These are phyloP conservation scores for Cantharis flavilabris DNA, from an alignment of 2,888 invertebrate species.

Conservation along the genomic window DNA sequence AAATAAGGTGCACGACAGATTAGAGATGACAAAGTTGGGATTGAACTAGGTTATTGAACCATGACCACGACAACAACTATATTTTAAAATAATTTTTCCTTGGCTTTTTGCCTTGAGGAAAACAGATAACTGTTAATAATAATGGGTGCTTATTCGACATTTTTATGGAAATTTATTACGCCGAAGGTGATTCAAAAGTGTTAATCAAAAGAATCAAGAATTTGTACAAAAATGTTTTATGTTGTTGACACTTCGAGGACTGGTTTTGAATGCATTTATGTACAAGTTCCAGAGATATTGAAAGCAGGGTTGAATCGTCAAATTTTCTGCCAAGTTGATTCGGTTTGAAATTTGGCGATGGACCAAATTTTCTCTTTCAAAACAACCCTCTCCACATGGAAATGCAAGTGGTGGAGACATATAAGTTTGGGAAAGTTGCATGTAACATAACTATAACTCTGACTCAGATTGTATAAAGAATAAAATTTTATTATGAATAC, in stretches of 20 bases:
- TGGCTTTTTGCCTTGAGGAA: neutral
- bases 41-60: neutral
- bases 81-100: neutral
- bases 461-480: neutral
- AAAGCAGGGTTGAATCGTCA: too few species aligned
- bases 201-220: neutral
- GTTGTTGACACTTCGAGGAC: neutral
- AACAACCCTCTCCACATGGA: too few species aligned
- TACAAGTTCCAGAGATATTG: too few species aligned
- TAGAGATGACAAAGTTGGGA: neutral
- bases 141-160: neutral
- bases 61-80: neutral
- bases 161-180: neutral
- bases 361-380: too few species aligned
- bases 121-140: neutral
- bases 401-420: neutral
- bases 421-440: neutral
- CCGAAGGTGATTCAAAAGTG: neutral
- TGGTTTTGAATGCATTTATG: neutral
- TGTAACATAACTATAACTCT: neutral
- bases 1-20: neutral
- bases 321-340: too few species aligned
- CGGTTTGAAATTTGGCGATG: too few species aligned
- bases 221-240: neutral
- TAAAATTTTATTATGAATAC: neutral